Conservation (phyloP, 2,113 vertebrate genomes). For the Orientallactaga bullata region DNA sequence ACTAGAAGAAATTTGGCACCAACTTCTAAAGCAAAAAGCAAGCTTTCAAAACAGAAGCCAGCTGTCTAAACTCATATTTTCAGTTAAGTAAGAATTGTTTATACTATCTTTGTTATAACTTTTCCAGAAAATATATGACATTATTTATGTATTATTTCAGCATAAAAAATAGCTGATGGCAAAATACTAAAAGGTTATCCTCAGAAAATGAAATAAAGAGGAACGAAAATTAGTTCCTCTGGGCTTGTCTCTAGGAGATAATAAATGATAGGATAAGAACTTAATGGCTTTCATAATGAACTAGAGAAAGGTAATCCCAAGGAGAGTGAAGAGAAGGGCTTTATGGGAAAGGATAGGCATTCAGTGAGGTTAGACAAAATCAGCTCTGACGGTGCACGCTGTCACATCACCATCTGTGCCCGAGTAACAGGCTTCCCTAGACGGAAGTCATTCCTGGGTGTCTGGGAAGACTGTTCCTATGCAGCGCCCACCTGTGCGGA, state of each 20-base stretch:
- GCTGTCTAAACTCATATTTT: slow-evolving; percentile 57
- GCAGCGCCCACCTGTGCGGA: not conserved
- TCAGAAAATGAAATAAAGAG: slow-evolving; percentile 15
- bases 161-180: slow-evolving; percentile 10
- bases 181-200: not conserved
- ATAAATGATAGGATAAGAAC: not conserved
- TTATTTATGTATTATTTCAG: slow-evolving; percentile 30
- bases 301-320: not conserved
- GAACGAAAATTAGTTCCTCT: slow-evolving; percentile 40
- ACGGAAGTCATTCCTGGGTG: not conserved
- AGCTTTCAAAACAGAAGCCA: slow-evolving; percentile 14
- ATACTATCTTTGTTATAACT: not conserved
- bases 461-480: not conserved
- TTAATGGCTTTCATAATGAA: slow-evolving; percentile 39
- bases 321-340: not conserved
- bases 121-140: slow-evolving; percentile 1
- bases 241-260: slow-evolving; percentile 23
- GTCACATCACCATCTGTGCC: not conserved
- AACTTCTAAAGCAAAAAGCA: slow-evolving; percentile 14
- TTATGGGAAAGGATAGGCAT: not conserved
- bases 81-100: not conserved
- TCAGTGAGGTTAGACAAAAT: not conserved
- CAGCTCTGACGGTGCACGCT: not conserved
- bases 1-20: slow-evolving; percentile 15
- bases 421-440: not conserved